Evolutionary conservation across 2,888 invertebrate species (phyloP), one percentile per base, ranked within the genome.

Genomic region (Bembecia ichneumoniformis): DNA sequence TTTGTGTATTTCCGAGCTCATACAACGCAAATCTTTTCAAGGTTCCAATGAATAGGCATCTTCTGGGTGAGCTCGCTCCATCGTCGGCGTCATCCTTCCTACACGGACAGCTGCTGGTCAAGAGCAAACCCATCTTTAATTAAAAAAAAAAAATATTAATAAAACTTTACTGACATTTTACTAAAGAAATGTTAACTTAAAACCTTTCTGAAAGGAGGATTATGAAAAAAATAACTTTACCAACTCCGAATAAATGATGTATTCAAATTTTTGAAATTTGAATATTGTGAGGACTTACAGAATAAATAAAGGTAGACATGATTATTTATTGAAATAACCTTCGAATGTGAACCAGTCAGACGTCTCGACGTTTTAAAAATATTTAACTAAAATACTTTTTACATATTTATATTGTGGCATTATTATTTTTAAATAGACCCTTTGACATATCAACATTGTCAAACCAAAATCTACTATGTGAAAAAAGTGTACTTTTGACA

Each of bases 261-360:
- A 75, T 75, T 73, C 65, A 68, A 68, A 73, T 71, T 62, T 59
- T 56, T 59, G n/a, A 44, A 62, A 74, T 72, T 71, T 70, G 68
- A 66, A 74, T 63, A 74, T 75, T 73, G 72, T 66, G 69, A 70
- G 63, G 58, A 64, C 58, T 40, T 14, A 14, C 14, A 13, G 5
- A 40, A 9, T 11, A 40, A 14, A 40, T 40, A 20, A 20, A 20
- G 20, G 20, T n/a, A 40, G 40, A 40, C 40, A 40, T 40, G 40
- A 40, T 40, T 40, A 40, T 44, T 44, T 44, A 44, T 44, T 15
- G 44, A 17, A 44, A 44, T 10, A 44, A 3, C 13, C 14, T 44
- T 44, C 14, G 40, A 40, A n/a, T 40, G 13, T 14, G 40, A 13
- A 5, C 9, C 40, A 40, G 13, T 40, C 40, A 40, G 40, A 40